A percentile compares a stretch with the other conserved stretches of the same genome.
These are phyloP conservation scores for Eupithecia tripunctaria DNA, from an alignment of 2,888 invertebrate genomes.

Conservation along the genomic window DNA sequence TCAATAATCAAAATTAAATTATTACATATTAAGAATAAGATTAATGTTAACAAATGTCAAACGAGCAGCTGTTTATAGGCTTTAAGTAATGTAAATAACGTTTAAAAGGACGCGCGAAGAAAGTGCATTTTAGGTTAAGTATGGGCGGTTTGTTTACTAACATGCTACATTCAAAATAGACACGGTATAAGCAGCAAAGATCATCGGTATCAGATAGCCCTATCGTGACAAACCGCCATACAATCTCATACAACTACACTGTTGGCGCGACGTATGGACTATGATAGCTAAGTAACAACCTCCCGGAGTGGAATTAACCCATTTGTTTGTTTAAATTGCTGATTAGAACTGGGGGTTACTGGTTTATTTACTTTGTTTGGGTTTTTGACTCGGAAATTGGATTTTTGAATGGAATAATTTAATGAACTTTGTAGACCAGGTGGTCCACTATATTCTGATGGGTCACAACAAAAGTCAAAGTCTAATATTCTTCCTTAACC, in stretches of 20 bases:
- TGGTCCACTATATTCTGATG: not conserved
- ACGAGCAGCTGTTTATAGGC: too few relatives aligned
- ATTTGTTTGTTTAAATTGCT: slow-evolving; percentile 36
- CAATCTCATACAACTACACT: slow-evolving; percentile 2
- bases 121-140: too few relatives aligned
- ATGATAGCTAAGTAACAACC: slow-evolving; percentile 6
- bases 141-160: too few relatives aligned
- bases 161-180: too few relatives aligned
- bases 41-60: too few relatives aligned
- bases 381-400: slow-evolving; percentile 6
- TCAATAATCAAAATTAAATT: too few relatives aligned
- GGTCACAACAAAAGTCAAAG: not conserved
- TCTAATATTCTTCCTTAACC: too few relatives aligned
- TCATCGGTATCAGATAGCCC: not conserved
- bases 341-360: slow-evolving; percentile 22
- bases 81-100: too few relatives aligned
- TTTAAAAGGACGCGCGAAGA: too few relatives aligned
- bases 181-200: not conserved
- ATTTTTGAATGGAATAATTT: not conserved
- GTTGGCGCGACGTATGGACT: slow-evolving; percentile 7
- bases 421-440: not conserved
- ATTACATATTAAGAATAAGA: too few relatives aligned
- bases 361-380: slow-evolving; percentile 19
- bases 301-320: slow-evolving; percentile 33
- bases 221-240: slow-evolving; percentile 2